Evolutionary conservation across 2,888 invertebrate species (phyloP).

Genomic region (Dendrolimus pini): DNA sequence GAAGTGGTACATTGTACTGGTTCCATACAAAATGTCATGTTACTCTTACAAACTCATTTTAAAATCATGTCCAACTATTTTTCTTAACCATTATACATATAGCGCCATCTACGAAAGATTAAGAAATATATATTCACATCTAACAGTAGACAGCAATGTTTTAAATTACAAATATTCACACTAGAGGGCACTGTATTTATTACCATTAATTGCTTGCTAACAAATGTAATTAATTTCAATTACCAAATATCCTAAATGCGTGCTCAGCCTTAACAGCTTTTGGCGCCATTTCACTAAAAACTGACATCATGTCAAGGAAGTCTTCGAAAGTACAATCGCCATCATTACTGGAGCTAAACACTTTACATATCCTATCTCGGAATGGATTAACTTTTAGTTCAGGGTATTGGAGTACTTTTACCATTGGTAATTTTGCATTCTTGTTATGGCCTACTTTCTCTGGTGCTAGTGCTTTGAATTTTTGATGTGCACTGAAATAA

Average conservation of each 20-base stretch:
- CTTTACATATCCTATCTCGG: slow-evolving; percentile 92
- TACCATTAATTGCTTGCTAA: too few relatives aligned
- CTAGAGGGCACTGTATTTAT: too few relatives aligned
- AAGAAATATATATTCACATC: too few relatives aligned
- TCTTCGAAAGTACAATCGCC: slow-evolving; percentile 97
- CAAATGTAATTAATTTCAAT: slow-evolving; percentile 16
- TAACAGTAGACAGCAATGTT: too few relatives aligned
- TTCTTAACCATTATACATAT: too few relatives aligned
- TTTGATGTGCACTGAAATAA: slow-evolving; percentile 86
- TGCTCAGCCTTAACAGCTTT: slow-evolving; percentile 95
- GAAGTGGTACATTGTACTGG: too few relatives aligned
- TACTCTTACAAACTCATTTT: too few relatives aligned
- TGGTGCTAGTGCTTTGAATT: slow-evolving; percentile 92
- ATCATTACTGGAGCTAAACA: slow-evolving; percentile 92
- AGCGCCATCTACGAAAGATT: too few relatives aligned
- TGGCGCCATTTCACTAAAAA: slow-evolving; percentile 93
- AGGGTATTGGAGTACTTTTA: slow-evolving; percentile 89
- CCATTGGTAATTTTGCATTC: slow-evolving; percentile 90
- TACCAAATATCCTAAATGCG: slow-evolving; percentile 97
- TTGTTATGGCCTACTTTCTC: slow-evolving; percentile 93
- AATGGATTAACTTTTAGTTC: slow-evolving; percentile 95
- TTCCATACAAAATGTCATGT: too few relatives aligned
- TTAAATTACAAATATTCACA: too few relatives aligned
- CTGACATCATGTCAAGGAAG: slow-evolving; percentile 97
- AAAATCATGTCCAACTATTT: too few relatives aligned